These are phyloP conservation scores for Prionace glauca DNA, from an alignment of 2,797 vertebrate genomes.

Conservation along the genomic window DNA sequence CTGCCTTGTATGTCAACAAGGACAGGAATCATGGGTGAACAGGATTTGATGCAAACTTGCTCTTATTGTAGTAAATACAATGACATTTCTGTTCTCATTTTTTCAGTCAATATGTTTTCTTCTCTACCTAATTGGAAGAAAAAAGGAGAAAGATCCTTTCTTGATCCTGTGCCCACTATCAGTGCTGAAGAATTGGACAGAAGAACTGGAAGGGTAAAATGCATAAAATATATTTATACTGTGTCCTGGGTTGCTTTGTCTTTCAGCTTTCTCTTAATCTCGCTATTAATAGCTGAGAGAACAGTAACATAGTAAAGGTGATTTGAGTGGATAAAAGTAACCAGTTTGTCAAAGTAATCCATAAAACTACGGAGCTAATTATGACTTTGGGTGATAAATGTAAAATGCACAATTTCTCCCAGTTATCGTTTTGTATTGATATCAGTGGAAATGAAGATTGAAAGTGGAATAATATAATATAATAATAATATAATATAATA, in stretches of 20 bases:
- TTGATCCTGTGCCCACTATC: slow-evolving; percentile 83
- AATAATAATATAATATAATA: no score
- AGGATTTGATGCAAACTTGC: not conserved
- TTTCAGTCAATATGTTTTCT: slow-evolving; percentile 78
- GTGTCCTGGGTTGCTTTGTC: not conserved
- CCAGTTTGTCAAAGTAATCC: not conserved
- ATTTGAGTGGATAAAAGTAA: no score
- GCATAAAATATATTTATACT: not conserved
- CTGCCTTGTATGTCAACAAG: not conserved
- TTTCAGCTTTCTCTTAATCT: not conserved
- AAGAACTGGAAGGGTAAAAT: slow-evolving; percentile 70
- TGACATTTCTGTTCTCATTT: not conserved
- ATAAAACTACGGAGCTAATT: not conserved
- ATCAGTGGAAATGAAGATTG: not conserved
- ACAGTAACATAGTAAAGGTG: not conserved
- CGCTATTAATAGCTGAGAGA: not conserved
- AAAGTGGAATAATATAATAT: no score
- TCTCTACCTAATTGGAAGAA: slow-evolving; percentile 63
- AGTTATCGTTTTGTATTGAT: not conserved
- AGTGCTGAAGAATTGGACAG: slow-evolving; percentile 81
- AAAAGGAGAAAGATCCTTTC: slow-evolving; percentile 64
- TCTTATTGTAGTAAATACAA: not conserved
- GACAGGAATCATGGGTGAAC: not conserved
- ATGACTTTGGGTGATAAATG: not conserved
- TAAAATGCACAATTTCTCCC: not conserved